A percentile compares a stretch with the other conserved stretches of the same genome.
Evolutionary conservation across 2,797 vertebrate genomes (phyloP).

Genomic region (Varecia variegata): DNA sequence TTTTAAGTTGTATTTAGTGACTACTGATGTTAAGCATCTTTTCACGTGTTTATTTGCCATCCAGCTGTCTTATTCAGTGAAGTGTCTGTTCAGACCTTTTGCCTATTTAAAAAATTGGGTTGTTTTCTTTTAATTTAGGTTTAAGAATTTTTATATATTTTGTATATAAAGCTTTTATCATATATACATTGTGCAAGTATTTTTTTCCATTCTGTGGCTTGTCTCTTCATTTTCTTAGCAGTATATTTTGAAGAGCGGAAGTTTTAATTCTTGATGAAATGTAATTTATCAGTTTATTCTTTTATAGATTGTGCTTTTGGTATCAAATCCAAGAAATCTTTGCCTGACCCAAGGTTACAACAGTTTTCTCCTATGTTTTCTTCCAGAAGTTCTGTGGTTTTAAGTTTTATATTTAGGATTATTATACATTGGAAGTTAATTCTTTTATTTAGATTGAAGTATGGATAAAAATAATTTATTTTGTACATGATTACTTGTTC

Average conservation of each 20-base stretch:
- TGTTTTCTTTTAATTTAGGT: neutral
- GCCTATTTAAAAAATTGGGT: neutral
- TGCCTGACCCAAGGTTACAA: neutral
- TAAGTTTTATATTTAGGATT: neutral
- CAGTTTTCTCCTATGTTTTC: neutral
- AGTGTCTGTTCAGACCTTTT: neutral
- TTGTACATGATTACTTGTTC: neutral
- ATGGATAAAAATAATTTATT: neutral
- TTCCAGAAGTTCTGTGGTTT: neutral
- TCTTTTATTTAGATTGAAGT: neutral
- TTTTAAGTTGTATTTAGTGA: neutral
- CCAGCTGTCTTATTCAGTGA: neutral
- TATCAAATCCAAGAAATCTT: neutral
- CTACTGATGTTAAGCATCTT: neutral
- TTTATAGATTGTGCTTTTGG: neutral
- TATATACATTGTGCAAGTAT: neutral
- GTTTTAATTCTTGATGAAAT: conserved; percentile 25
- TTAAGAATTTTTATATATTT: neutral
- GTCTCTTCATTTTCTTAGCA: neutral
- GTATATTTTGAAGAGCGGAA: neutral
- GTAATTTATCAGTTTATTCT: neutral
- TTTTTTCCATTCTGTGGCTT: neutral
- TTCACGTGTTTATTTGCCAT: neutral
- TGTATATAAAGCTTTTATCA: neutral
- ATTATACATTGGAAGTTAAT: neutral